These are phyloP conservation scores for Furnarius figulus DNA, from an alignment of 2,113 vertebrate species.

Conservation along the genomic window DNA sequence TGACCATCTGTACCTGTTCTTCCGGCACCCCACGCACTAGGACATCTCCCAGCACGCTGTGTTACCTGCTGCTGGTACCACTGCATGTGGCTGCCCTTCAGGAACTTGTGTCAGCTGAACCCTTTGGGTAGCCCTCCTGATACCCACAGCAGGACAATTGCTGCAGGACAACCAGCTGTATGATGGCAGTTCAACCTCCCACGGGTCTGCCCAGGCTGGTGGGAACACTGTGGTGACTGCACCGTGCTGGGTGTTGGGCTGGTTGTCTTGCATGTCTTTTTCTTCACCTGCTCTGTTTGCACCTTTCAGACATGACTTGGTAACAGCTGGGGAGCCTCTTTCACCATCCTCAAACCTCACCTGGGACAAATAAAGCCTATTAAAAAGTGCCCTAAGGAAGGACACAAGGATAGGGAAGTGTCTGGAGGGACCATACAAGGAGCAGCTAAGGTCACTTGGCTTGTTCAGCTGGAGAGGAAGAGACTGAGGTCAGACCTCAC, in stretches of 20 bases:
- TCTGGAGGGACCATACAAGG: too few relatives aligned
- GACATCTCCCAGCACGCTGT: not conserved
- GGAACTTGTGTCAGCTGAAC: not conserved
- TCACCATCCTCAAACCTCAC: not conserved
- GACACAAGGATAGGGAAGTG: not conserved
- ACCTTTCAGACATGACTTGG: not conserved
- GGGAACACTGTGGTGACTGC: not conserved
- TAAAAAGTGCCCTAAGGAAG: not conserved
- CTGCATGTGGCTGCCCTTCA: not conserved
- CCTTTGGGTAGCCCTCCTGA: not conserved
- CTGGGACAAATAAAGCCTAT: not conserved
- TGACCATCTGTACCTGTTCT: not conserved
- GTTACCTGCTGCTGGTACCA: not conserved
- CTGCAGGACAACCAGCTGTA: not conserved
- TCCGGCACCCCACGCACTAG: not conserved
- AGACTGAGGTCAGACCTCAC: not conserved
- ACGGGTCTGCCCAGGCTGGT: not conserved
- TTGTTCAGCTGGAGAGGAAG: not conserved
- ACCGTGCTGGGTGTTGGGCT: rapidly evolving
- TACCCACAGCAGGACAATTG: not conserved
- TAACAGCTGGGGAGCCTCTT: not conserved
- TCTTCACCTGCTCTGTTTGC: not conserved
- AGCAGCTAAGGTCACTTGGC: not conserved
- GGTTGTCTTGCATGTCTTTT: not conserved
- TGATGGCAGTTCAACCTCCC: not conserved